These are phyloP conservation scores for Plusia festucae DNA, from an alignment of 2,888 invertebrate genomes.

Conservation along the genomic window DNA sequence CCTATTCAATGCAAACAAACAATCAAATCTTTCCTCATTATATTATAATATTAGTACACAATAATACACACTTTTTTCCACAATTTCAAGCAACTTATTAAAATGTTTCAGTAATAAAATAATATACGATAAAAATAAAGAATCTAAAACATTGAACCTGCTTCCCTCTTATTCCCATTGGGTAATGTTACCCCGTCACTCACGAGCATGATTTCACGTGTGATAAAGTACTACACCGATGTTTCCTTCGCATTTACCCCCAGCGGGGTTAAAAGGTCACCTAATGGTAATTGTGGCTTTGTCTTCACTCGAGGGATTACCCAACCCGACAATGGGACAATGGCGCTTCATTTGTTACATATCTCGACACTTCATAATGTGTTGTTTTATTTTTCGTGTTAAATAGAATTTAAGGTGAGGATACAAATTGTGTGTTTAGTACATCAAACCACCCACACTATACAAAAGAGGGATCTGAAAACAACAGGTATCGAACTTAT, in stretches of 20 bases:
- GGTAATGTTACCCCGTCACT: constrained; percentile 28
- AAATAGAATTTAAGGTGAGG: neutral
- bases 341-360: constrained; percentile 10
- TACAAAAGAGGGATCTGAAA: too few species aligned
- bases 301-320: constrained; percentile 12
- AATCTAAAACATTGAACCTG: neutral
- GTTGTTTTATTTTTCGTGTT: constrained; percentile 6
- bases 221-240: neutral
- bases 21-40: too few species aligned
- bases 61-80: neutral
- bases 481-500: too few species aligned
- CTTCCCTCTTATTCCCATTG: neutral
- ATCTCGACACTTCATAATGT: constrained; percentile 9
- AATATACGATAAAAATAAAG: neutral
- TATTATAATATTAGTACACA: too few species aligned
- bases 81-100: neutral
- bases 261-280: constrained; percentile 1
- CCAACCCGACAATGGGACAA: constrained; percentile 7
- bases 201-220: neutral
- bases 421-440: neutral
- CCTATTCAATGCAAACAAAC: too few species aligned
- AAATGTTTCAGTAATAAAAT: neutral
- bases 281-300: constrained; percentile 25
- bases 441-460: too few species aligned
- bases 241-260: constrained; percentile 4